Evolutionary conservation across 2,888 invertebrate genomes (phyloP).

Genomic region (Cataglyphis livida): DNA sequence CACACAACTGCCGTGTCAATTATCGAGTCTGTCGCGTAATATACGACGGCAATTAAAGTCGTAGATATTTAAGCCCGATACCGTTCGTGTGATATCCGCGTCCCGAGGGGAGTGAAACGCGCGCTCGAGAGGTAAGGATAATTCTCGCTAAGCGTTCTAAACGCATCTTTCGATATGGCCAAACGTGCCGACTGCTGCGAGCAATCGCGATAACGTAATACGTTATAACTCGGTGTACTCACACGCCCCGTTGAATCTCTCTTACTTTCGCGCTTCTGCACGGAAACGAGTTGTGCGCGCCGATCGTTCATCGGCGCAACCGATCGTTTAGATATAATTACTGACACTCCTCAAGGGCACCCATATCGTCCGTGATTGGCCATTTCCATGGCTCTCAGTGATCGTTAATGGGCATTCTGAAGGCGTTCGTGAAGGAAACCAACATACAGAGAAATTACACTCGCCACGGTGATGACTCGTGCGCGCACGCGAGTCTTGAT

Average conservation of each 20-base stretch:
- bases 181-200: conserved; percentile 44
- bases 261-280: conserved; percentile 47
- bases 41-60: neutral
- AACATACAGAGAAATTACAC: conserved; percentile 44
- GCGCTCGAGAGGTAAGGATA: conserved; percentile 64
- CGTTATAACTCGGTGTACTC: conserved; percentile 49
- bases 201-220: conserved; percentile 71
- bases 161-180: conserved; percentile 46
- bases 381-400: conserved; percentile 75
- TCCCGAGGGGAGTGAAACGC: conserved; percentile 54
- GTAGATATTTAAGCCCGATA: conserved; percentile 57
- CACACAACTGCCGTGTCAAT: conserved; percentile 16
- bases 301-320: conserved; percentile 65
- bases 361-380: conserved; percentile 75
- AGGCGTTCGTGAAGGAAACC: conserved; percentile 48
- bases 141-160: conserved; percentile 63
- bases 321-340: conserved; percentile 80
- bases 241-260: conserved; percentile 43
- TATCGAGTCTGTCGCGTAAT: conserved; percentile 17
- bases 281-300: conserved; percentile 55
- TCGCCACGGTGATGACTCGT: conserved; percentile 26
- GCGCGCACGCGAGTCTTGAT: neutral
- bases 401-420: conserved; percentile 73
- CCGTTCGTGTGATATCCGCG: conserved; percentile 59
- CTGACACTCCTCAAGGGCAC: conserved; percentile 74